Base-by-base conservation (phyloP, 1,140 invertebrate genomes). In the Drosophila repletoides region DNA sequence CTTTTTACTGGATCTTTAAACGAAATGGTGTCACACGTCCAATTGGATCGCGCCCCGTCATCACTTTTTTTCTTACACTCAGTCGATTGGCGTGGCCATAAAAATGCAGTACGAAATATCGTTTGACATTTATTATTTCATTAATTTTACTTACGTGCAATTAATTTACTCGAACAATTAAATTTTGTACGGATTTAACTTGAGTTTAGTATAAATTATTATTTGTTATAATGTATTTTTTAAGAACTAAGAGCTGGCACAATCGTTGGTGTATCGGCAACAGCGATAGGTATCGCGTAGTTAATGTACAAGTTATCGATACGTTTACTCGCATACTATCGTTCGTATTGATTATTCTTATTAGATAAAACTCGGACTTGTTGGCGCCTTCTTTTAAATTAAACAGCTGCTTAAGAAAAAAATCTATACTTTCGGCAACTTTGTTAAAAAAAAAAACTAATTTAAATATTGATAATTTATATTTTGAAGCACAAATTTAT, bases 41-140 rank as follows among this genome's bases (percentile, higher is more conserved):
- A 86, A 86, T 86, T 86, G 76, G 76, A 80, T 45, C 52, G 52
- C 76, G 80, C 80, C 80, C 31, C 80, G 80, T 86, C 80, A 86
- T 86, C 80, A 86, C 68, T 86, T 86, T 83, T 83, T 65, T 61
- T 56, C n/a, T n/a, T n/a, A n/a, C n/a, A n/a, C n/a, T 64, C 40
- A 34, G 10, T 38, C 22, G 15, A 31, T 48, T 63, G 40, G 33
- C 34, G 49, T 68, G 40, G 59, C 41, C 58, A 4, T 5, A 31
- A 10, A n/a, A 10, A 10, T 12, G 41, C 1, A 9, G 14, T 26
- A 49, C 17, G 10, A 2, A 26, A 21, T 45, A 1, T 26, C 17
- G 4, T 21, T 6, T 10, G 14, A 14, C 5, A 2, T 22, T 28
- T 10, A 1, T 1, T 43, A 3, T 15, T 22, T n/a, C n/a, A n/a